These are phyloP conservation scores for Tetramorium alpestre DNA, from an alignment of 1,140 invertebrate species.

Conservation along the genomic window DNA sequence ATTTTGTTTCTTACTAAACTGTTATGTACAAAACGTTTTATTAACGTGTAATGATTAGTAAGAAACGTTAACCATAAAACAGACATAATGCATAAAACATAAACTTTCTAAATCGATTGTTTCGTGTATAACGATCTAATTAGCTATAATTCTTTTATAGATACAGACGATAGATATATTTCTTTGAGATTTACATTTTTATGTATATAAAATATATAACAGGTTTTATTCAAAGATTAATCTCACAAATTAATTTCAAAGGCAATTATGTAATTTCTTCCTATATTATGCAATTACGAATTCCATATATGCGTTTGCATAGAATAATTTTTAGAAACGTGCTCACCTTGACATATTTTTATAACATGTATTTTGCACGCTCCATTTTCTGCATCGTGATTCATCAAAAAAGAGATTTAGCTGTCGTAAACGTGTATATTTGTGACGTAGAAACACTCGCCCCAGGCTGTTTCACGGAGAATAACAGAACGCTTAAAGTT, in stretches of 20 bases:
- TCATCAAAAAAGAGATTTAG: conserved; percentile 49
- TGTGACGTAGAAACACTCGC: neutral
- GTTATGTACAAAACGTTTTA: neutral
- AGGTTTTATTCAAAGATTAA: neutral
- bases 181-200: neutral
- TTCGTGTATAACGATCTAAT: neutral
- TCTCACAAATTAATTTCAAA: neutral
- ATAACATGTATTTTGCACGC: neutral
- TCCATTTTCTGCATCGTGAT: conserved; percentile 25
- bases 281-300: neutral
- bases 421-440: neutral
- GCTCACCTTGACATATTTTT: conserved; percentile 31
- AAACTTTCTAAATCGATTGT: neutral
- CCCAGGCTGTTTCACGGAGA: neutral
- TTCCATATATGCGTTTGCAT: neutral
- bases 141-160: neutral
- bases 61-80: neutral
- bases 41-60: neutral
- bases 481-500: neutral
- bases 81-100: neutral
- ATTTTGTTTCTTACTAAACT: neutral
- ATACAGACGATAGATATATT: neutral
- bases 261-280: conserved; percentile 15
- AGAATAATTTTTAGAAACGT: conserved; percentile 39
- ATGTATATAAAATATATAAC: neutral